Evolutionary conservation across 2,113 vertebrate genomes (phyloP).

Genomic region (Gobiocypris rarus): DNA sequence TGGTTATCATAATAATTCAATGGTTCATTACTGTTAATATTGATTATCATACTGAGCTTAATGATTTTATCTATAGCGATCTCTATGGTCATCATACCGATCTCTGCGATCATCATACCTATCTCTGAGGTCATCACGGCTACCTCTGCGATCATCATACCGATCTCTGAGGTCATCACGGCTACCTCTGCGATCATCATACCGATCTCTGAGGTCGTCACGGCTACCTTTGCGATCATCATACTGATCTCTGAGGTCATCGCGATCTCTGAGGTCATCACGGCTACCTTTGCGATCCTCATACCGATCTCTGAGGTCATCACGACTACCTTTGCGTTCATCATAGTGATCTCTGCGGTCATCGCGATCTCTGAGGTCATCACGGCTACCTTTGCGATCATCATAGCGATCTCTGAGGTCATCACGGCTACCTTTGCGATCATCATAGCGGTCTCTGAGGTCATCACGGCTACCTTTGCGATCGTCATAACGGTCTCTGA

Average conservation of each 20-base stretch:
- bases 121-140: slow-evolving; percentile 22
- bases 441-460: not conserved
- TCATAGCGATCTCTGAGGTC: slow-evolving; percentile 36
- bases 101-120: slow-evolving; percentile 46
- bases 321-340: slow-evolving; percentile 47
- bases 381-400: slow-evolving; percentile 13
- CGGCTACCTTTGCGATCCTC: slow-evolving; percentile 20
- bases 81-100: slow-evolving; percentile 27
- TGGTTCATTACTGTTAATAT: slow-evolving; percentile 25
- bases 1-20: slow-evolving; percentile 39
- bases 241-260: no score
- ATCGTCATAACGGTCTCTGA: slow-evolving; percentile 37
- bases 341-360: slow-evolving; percentile 43
- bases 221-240: no score
- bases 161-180: slow-evolving; percentile 31
- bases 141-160: slow-evolving; percentile 34
- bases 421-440: slow-evolving; percentile 33
- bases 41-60: slow-evolving; percentile 33
- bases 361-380: slow-evolving; percentile 47
- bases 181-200: slow-evolving; percentile 34
- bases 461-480: slow-evolving; percentile 29
- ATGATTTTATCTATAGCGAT: slow-evolving; percentile 44
- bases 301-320: slow-evolving; percentile 49
- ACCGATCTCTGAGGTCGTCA: not conserved
- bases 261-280: slow-evolving; percentile 46